Evolutionary conservation across 2,113 vertebrate genomes (phyloP).

Genomic region (Tupaia tana): DNA sequence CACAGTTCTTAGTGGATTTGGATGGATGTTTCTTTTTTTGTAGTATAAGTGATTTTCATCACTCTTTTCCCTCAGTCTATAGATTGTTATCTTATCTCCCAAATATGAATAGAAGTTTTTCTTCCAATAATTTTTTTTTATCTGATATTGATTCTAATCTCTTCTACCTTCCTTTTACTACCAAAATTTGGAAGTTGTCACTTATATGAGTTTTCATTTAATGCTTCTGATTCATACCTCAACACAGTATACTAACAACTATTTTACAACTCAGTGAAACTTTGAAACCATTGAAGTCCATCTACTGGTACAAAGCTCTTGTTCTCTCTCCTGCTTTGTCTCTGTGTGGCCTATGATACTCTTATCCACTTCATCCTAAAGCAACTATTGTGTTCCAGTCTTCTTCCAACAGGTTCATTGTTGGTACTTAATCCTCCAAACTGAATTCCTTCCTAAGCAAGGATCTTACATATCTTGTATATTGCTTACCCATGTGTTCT

Average conservation of each 20-base stretch:
- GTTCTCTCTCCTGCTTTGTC: not conserved
- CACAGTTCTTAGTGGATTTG: not conserved
- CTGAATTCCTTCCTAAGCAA: not conserved
- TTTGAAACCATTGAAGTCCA: not conserved
- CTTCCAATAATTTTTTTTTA: not conserved
- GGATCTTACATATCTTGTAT: not conserved
- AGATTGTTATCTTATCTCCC: not conserved
- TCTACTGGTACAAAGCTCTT: not conserved
- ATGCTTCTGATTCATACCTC: not conserved
- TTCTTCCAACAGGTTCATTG: not conserved
- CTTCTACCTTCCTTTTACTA: not conserved
- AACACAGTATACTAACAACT: not conserved
- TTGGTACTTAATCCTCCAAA: not conserved
- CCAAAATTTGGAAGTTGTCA: not conserved
- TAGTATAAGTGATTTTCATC: not conserved
- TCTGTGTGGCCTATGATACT: not conserved
- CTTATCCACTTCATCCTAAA: not conserved
- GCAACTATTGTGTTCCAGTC: not conserved
- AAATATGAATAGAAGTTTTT: not conserved
- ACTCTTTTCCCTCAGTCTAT: not conserved
- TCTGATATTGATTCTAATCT: slow-evolving; percentile 20
- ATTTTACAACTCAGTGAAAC: slow-evolving; percentile 3
- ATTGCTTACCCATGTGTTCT: not conserved
- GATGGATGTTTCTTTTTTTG: not conserved
- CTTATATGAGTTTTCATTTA: not conserved